These are phyloP conservation scores for Cryptus viduatorius DNA, from an alignment of 2,888 invertebrate genomes.

Conservation along the genomic window DNA sequence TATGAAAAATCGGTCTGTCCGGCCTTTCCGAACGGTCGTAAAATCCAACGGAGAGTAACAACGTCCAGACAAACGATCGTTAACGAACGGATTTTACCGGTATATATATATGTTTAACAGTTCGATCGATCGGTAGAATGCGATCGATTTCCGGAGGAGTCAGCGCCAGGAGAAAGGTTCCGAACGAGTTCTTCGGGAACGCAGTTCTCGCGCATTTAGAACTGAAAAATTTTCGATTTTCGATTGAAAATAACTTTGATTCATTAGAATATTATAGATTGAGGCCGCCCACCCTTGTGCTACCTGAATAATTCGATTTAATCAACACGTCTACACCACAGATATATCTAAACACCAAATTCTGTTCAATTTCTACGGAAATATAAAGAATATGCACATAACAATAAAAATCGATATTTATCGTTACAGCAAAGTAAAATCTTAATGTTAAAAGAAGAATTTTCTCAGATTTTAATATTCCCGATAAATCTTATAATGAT, in stretches of 20 bases:
- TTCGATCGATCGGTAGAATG: constrained; percentile 28
- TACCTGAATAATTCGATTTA: background rate
- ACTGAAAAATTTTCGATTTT: too few species aligned
- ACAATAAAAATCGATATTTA: too few species aligned
- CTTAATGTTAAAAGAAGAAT: too few species aligned
- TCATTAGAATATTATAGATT: too few species aligned
- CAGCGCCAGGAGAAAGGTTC: constrained; percentile 45
- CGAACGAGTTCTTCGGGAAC: constrained; percentile 24
- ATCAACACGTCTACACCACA: background rate
- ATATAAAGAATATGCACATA: too few species aligned
- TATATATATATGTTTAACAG: background rate
- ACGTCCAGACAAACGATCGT: constrained; percentile 44
- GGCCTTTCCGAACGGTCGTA: constrained; percentile 30
- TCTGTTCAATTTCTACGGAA: background rate
- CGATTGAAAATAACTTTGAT: too few species aligned
- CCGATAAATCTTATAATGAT: background rate
- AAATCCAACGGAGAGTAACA: constrained; percentile 40
- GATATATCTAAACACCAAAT: background rate
- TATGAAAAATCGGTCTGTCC: background rate
- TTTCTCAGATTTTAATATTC: too few species aligned
- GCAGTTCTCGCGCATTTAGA: constrained; percentile 16
- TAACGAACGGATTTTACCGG: constrained; percentile 24
- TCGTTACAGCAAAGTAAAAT: too few species aligned
- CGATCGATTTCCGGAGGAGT: constrained; percentile 47
- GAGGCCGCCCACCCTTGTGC: background rate